Evolutionary conservation across 2,113 vertebrate genomes (phyloP), one percentile per base, ranked within the genome.

Genomic region (Salvelinus alpinus): DNA sequence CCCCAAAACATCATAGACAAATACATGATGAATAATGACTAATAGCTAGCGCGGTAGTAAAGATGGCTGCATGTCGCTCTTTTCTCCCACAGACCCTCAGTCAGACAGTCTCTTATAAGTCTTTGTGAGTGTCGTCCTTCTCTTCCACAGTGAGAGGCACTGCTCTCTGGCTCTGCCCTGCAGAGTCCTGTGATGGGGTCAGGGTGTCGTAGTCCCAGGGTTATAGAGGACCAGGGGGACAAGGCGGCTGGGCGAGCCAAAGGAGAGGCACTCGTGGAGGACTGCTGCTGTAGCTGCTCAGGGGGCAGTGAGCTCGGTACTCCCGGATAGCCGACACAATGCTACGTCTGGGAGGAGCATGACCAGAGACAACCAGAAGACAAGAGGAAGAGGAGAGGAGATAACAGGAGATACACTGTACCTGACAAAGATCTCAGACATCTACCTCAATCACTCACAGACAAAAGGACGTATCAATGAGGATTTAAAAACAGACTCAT

Each of bases 191-290:
- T 38, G 8, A 38, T 24, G 16, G 44, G 25, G n/a, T 47, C 16
- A 44, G 18, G 20, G 29, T 29, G 16, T 24, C n/a, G 62, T 27
- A 65, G 57, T 27, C 71, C 67, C 38, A 69, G 51, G 72, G 16
- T 29, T 31, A 67, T 24, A 5, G 76, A 64, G 44, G 76, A 25
- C 22, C 29, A 11, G 76, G 71, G 24, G 67, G 73, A 64, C 24
- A 0, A 80, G 66, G 24, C 6, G 14, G 59, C 18, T 59, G 64
- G 51, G 38, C 57, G 44, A 75, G 20, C 73, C 71, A 71, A 25
- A 64, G 73, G 68, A 62, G 70, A 81, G 78, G 82, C 82, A 84
- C 82, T 78, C 71, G 18, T 8, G 75, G 71, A 25, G 64, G 75
- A 64, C n/a, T 1, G 82, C 70, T 72, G 73, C 59, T 44, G 65